These are phyloP conservation scores for Dromococcyx pavoninus DNA, from an alignment of 2,797 vertebrate species.

Conservation along the genomic window DNA sequence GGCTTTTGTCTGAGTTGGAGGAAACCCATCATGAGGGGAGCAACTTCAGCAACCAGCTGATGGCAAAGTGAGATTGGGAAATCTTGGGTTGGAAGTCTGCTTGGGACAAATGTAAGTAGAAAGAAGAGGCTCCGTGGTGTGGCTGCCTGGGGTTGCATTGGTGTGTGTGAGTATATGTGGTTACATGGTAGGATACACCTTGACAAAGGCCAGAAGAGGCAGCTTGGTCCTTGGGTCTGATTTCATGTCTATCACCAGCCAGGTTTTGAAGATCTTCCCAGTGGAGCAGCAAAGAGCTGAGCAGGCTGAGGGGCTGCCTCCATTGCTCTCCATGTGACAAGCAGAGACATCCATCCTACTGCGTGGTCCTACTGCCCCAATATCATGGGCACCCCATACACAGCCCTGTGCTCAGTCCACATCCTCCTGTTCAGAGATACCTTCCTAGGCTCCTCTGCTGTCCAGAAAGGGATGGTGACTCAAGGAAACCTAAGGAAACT, in stretches of 20 bases:
- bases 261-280: neutral
- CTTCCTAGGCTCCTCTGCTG: neutral
- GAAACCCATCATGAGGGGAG: too few relatives aligned
- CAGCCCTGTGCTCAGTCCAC: neutral
- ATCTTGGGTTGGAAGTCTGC: too few relatives aligned
- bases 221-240: neutral
- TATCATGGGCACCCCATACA: rapidly evolving
- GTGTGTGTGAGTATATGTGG: too few relatives aligned
- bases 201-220: neutral
- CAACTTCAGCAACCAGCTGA: too few relatives aligned
- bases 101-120: too few relatives aligned
- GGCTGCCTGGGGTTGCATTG: too few relatives aligned
- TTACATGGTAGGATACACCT: neutral
- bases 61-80: too few relatives aligned
- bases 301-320: neutral
- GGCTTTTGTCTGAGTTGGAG: too few relatives aligned
- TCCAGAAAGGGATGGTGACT: neutral
- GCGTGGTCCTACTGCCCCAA: neutral
- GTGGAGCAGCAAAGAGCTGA: neutral
- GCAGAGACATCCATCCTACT: neutral
- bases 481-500: neutral
- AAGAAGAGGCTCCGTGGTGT: too few relatives aligned
- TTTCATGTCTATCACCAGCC: neutral
- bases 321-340: neutral
- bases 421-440: neutral